These are phyloP conservation scores for Leptocoma aspasia DNA, from an alignment of 2,113 vertebrate species.

Conservation along the genomic window DNA sequence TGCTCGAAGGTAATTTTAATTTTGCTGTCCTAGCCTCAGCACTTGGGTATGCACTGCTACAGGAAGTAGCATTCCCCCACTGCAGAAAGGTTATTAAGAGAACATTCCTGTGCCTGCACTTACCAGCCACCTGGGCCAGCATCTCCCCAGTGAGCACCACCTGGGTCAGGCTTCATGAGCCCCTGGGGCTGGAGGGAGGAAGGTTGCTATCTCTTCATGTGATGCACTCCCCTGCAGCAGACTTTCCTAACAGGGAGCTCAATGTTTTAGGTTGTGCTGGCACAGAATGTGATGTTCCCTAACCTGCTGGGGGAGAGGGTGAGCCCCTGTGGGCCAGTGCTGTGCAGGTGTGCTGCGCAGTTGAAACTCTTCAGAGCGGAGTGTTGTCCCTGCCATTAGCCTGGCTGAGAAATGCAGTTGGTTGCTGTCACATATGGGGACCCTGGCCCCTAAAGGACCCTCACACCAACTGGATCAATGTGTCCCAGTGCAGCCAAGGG, in stretches of 20 bases:
- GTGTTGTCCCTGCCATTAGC: background rate
- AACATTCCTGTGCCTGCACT: background rate
- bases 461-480: rapidly evolving
- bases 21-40: background rate
- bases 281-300: background rate
- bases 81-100: background rate
- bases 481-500: background rate
- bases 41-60: background rate
- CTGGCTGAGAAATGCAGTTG: background rate
- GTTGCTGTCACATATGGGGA: background rate
- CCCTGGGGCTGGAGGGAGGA: background rate
- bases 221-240: background rate
- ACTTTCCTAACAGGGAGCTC: background rate
- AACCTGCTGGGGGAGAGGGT: background rate
- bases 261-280: background rate
- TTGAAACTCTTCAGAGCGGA: background rate
- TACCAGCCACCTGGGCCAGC: rapidly evolving
- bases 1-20: background rate
- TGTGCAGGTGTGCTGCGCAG: background rate
- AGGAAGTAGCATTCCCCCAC: background rate
- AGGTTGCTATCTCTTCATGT: background rate
- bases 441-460: background rate
- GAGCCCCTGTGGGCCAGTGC: background rate
- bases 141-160: background rate
- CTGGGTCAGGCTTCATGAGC: background rate